Conservation (phyloP, 2,888 invertebrate species). For the Nemapogon koenigi region DNA sequence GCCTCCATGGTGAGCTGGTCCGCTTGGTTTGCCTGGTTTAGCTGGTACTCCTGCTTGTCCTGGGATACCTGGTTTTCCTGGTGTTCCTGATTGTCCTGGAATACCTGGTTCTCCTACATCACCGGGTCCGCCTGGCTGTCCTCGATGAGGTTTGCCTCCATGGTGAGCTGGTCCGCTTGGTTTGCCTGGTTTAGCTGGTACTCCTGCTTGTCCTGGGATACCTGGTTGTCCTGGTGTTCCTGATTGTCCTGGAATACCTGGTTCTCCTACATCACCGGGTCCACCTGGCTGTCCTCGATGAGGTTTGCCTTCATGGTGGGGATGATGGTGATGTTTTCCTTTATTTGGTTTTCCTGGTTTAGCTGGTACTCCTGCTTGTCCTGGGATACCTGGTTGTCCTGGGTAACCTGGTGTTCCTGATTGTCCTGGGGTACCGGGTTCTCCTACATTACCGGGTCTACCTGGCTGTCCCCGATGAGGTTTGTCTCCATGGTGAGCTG, state of each 20-base stretch:
- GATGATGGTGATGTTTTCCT: too few species aligned
- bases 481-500: too few species aligned
- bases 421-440: too few species aligned
- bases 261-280: background rate
- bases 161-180: conserved; percentile 2
- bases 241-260: background rate
- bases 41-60: background rate
- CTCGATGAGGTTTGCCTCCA: conserved; percentile 5
- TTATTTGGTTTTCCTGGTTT: too few species aligned
- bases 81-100: background rate
- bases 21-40: background rate
- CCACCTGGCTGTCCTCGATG: background rate
- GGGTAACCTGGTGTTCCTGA: too few species aligned
- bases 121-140: background rate
- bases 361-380: too few species aligned
- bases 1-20: background rate
- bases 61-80: background rate
- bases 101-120: background rate
- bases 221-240: background rate
- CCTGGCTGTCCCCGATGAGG: too few species aligned
- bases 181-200: background rate
- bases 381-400: too few species aligned
- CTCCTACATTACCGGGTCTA: too few species aligned
- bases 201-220: background rate
- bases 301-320: too few species aligned